phyloP scores from a whole-genome alignment of 1,140 invertebrate species.

The Drosophila melanogaster region Release_6_plus_ISO1_MT NT_033777.3:32029001-32029500 shows the following conservation, averaged over 20 bases:
- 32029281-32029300: conserved; percentile 84
- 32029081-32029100: conserved; percentile 68
- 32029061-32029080: conserved; percentile 76
- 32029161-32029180: conserved; percentile 33
- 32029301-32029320: conserved; percentile 82
- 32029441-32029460: conserved; percentile 34
- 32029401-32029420: not conserved
- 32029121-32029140: conserved; percentile 18
- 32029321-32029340: conserved; percentile 84
- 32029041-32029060: conserved; percentile 78
- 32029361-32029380: conserved; percentile 44
- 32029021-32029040: conserved; percentile 63
- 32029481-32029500: conserved; percentile 27
- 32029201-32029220: conserved; percentile 44
- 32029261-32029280: conserved; percentile 78
- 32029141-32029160: conserved; percentile 69
- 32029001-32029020: conserved; percentile 40
- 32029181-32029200: conserved; percentile 31
- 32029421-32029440: conserved; percentile 32
- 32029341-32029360: conserved; percentile 81
- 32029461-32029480: conserved; percentile 8
- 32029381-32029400: conserved; percentile 7
- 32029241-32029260: conserved; percentile 9
- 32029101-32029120: not conserved
- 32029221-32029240: conserved; percentile 54